Base-by-base conservation (phyloP, 2,113 vertebrate genomes). In the Gymnorhina tibicen region DNA sequence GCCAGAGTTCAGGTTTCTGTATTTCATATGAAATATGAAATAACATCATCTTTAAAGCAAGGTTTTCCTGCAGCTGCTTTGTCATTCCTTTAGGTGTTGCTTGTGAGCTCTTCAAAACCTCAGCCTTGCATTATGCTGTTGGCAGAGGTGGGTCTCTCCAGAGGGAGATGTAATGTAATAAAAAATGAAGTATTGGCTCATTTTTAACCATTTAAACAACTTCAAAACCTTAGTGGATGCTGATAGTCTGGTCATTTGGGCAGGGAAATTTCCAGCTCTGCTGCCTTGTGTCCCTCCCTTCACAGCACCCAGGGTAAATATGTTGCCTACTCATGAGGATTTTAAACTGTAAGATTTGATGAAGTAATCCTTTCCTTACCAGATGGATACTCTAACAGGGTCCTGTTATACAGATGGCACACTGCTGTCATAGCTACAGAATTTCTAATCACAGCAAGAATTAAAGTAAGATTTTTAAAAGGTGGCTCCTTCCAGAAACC, bases 351-450 rank as follows among this genome's bases (percentile, higher is more conserved):
- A 90, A 66, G 60, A 69, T 67, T 32, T 89, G 67, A 33, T 69
- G 55, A 83, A 81, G 12, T 66, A 74, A 81, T 81, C 39, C 35
- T 86, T 68, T 72, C 47, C 55, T 79, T 78, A 72, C 49, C 85
- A 87, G 82, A 55, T 49, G 59, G 82, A 53, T 44, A 53, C 37
- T 78, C 10, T 53, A 53, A 62, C 46, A 56, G 50, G 27, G 62
- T 69, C 30, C 78, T 59, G 7, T 80, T 88, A 52, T 35, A 35
- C 37, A 76, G 75, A 60, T 86, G 66, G 62, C 23, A 56, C 32
- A 42, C 35, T 64, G 74, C 78, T 89, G 81, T 72, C 62, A 87
- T 28, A 82, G 56, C 44, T 89, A 59, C 64, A 95, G 37, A 41
- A 89, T 84, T 87, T 79, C 47, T 39, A 68, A n/a, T 89, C 53